Percentiles rank a stretch among this genome's conserved stretches.
phyloP scores from a whole-genome alignment of 2,113 vertebrate genomes.

The Balaeniceps rex region DNA sequence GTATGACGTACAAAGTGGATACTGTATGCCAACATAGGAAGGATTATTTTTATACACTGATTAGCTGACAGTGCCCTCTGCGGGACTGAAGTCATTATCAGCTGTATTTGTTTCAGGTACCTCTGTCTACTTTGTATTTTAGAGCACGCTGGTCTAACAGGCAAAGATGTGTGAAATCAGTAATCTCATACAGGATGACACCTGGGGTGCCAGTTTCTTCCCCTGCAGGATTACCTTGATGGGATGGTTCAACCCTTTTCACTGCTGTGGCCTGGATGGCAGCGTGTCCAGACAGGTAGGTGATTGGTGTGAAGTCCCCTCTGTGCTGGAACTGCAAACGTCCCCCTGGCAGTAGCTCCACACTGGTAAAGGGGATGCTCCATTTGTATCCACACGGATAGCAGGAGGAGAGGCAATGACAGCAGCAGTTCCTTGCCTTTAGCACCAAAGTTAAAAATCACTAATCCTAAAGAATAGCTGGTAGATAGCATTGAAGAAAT shows the following conservation, averaged over 20 bases:
- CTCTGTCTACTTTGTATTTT: background rate
- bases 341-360: background rate
- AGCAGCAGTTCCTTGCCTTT: background rate
- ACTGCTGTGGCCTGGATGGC: background rate
- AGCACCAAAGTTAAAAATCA: background rate
- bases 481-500: background rate
- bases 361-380: background rate
- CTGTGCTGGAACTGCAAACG: background rate
- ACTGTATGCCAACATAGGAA: background rate
- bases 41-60: background rate
- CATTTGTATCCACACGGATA: background rate
- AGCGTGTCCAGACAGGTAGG: background rate
- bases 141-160: background rate
- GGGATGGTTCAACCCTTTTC: background rate
- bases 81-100: background rate
- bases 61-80: background rate
- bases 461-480: background rate
- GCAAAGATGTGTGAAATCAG: background rate
- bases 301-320: background rate
- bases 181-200: background rate
- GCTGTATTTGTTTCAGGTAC: background rate
- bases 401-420: background rate
- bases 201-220: background rate
- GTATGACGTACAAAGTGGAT: background rate
- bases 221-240: background rate